These are phyloP conservation scores for Oncopeltus fasciatus DNA, from an alignment of 1,140 invertebrate species.

Conservation along the genomic window DNA sequence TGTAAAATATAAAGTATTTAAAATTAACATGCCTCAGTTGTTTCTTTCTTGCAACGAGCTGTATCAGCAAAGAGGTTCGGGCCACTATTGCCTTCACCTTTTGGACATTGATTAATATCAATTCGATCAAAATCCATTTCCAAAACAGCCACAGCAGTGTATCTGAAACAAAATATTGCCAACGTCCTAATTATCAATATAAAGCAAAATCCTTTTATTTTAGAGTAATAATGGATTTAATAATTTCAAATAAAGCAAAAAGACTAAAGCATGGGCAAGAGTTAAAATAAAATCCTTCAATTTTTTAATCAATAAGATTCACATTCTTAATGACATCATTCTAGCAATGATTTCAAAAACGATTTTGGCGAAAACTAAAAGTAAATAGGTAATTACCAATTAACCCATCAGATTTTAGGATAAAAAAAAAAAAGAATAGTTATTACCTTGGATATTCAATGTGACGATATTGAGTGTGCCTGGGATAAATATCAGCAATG, in stretches of 20 bases:
- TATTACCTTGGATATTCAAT: constrained; percentile 85
- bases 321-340: neutral
- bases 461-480: constrained; percentile 87
- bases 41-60: constrained; percentile 79
- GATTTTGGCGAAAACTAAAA: no score
- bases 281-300: constrained; percentile 1
- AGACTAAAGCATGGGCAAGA: no score
- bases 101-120: constrained; percentile 94
- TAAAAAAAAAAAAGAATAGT: constrained; percentile 9
- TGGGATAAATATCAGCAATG: constrained; percentile 86
- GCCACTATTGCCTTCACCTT: constrained; percentile 68
- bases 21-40: constrained; percentile 93
- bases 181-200: no score
- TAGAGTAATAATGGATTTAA: no score
- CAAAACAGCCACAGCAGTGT: constrained; percentile 80
- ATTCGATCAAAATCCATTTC: constrained; percentile 96
- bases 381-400: constrained; percentile 1
- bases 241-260: no score
- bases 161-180: constrained; percentile 54
- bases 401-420: neutral
- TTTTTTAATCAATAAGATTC: neutral
- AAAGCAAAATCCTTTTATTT: no score
- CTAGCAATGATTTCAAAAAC: no score
- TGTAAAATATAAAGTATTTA: no score
- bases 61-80: constrained; percentile 84